phyloP scores from a whole-genome alignment of 2,113 vertebrate genomes.

The Lasiurus cinereus region DNA sequence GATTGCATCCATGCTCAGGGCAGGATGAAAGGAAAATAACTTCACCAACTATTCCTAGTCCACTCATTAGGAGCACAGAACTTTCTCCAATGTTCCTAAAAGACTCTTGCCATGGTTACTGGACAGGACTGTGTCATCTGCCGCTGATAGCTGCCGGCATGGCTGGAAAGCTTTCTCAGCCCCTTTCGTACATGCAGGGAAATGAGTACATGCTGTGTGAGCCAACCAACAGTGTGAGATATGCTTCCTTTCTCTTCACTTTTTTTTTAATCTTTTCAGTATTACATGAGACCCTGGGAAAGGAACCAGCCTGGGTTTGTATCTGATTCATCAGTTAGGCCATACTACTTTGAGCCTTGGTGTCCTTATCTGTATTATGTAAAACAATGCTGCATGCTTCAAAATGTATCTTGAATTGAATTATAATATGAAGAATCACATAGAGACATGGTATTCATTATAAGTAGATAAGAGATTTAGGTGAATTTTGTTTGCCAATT shows the following conservation, averaged over 20 bases:
- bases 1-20: neutral
- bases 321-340: neutral
- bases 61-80: neutral
- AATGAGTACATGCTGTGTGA: neutral
- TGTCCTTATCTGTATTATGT: neutral
- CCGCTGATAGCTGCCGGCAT: neutral
- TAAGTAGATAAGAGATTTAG: neutral
- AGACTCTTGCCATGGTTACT: neutral
- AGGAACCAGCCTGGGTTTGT: neutral
- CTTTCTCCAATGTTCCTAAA: neutral
- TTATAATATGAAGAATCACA: conserved; percentile 23
- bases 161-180: neutral
- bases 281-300: neutral
- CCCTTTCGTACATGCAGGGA: neutral
- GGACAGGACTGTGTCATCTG: neutral
- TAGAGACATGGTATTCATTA: neutral
- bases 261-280: neutral
- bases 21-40: neutral
- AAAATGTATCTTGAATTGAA: conserved; percentile 24
- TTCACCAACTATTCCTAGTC: neutral
- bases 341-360: neutral
- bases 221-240: neutral
- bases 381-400: neutral
- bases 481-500: neutral
- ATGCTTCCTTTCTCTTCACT: neutral